These are phyloP conservation scores for Coenonympha arcania DNA, from an alignment of 2,888 invertebrate species.

Conservation along the genomic window DNA sequence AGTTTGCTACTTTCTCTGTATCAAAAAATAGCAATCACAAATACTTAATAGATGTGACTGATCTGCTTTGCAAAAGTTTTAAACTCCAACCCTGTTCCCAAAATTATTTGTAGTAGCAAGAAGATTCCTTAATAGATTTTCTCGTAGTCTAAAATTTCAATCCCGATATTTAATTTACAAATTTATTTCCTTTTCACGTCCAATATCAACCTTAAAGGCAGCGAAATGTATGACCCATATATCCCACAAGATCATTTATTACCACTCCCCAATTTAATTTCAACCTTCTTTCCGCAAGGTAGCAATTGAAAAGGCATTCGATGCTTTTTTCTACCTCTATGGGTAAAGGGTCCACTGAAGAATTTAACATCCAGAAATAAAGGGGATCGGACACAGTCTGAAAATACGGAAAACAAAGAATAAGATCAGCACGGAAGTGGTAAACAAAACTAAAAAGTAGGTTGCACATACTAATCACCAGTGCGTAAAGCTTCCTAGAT, in stretches of 20 bases:
- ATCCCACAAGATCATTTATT: constrained; percentile 44
- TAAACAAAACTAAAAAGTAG: constrained; percentile 16
- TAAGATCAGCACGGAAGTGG: constrained; percentile 23
- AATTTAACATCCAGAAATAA: constrained; percentile 73
- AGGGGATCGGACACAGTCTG: constrained; percentile 50
- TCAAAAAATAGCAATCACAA: too few relatives aligned
- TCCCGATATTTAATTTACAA: too few relatives aligned
- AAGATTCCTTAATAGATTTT: too few relatives aligned
- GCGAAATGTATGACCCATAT: constrained; percentile 40
- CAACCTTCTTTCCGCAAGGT: constrained; percentile 34
- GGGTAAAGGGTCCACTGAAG: constrained; percentile 51
- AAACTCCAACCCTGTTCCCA: too few relatives aligned
- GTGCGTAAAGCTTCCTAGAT: too few relatives aligned
- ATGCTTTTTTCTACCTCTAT: constrained; percentile 61
- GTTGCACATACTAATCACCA: neutral
- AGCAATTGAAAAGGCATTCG: constrained; percentile 48
- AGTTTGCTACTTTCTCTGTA: too few relatives aligned
- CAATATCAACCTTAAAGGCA: neutral
- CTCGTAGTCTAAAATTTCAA: too few relatives aligned
- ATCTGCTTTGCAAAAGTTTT: too few relatives aligned
- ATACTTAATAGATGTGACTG: too few relatives aligned
- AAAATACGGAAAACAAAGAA: constrained; percentile 35
- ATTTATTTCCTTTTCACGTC: neutral
- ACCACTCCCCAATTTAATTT: constrained; percentile 44
- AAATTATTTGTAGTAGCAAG: too few relatives aligned